These are phyloP conservation scores for Micrastur ruficollis DNA, from an alignment of 2,797 vertebrate species.

Conservation along the genomic window DNA sequence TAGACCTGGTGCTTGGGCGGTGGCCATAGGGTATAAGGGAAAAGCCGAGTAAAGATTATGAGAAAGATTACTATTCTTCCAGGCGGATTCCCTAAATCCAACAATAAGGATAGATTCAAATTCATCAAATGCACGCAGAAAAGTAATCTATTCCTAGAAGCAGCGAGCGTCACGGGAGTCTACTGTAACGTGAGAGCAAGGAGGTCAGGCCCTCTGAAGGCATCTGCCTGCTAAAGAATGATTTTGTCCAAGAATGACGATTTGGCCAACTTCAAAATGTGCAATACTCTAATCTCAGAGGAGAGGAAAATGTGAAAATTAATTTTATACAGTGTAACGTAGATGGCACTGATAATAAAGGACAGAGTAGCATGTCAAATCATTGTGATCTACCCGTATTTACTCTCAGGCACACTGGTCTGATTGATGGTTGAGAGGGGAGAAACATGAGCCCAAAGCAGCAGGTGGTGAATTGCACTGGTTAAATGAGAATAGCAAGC, in stretches of 20 bases:
- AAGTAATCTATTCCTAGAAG: not conserved
- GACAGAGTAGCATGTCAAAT: not conserved
- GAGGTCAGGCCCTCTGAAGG: not conserved
- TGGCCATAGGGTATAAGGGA: not conserved
- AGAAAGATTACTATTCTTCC: not conserved
- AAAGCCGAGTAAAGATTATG: not conserved
- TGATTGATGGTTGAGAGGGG: not conserved
- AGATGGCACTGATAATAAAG: not conserved
- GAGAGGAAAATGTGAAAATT: not conserved
- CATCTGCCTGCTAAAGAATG: not conserved
- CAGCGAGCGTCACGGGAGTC: not conserved
- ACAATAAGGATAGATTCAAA: too few relatives aligned
- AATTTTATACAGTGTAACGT: not conserved
- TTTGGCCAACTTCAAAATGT: not conserved
- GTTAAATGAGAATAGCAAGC: not conserved
- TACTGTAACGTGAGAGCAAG: accelerated
- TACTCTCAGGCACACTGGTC: not conserved
- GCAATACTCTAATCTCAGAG: not conserved
- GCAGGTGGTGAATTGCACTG: not conserved
- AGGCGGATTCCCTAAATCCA: not conserved
- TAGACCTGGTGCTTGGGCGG: not conserved
- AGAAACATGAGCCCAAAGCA: not conserved
- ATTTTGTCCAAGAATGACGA: not conserved
- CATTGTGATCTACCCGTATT: not conserved
- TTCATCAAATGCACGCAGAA: not conserved